These are phyloP conservation scores for Lydus trimaculatus DNA, from an alignment of 2,888 invertebrate genomes.

Conservation along the genomic window DNA sequence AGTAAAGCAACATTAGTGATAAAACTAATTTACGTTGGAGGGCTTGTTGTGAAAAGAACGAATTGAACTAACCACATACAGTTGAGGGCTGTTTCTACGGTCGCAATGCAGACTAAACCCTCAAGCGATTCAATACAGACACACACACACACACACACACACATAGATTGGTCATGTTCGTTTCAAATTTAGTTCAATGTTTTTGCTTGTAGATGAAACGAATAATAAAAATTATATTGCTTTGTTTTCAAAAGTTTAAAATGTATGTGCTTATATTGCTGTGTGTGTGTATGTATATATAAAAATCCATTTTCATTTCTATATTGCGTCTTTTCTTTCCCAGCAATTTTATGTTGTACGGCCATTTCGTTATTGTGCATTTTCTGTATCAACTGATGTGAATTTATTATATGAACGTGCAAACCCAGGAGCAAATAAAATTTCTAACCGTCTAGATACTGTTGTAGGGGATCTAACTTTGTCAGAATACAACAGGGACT, in stretches of 20 bases:
- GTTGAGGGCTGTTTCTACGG: conserved; percentile 5
- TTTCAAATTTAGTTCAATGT: conserved; percentile 10
- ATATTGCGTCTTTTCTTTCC: not conserved
- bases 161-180: conserved; percentile 7
- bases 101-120: conserved; percentile 7
- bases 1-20: conserved; percentile 10
- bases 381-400: not conserved
- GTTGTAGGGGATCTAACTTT: not conserved
- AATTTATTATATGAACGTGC: not conserved
- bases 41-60: conserved; percentile 12
- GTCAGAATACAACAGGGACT: not conserved
- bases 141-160: not conserved
- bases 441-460: not conserved
- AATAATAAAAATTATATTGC: conserved; percentile 14
- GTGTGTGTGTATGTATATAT: not conserved
- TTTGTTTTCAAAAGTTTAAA: conserved; percentile 5
- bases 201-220: conserved; percentile 8
- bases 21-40: conserved; percentile 14
- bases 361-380: conserved; percentile 11
- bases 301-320: conserved; percentile 8
- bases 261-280: not conserved
- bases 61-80: conserved; percentile 16
- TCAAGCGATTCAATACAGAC: not conserved
- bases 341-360: conserved; percentile 2
- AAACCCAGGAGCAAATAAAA: conserved; percentile 4